Evolutionary conservation across 2,797 vertebrate genomes (phyloP).

Genomic region (Gallinago nigripennis): DNA sequence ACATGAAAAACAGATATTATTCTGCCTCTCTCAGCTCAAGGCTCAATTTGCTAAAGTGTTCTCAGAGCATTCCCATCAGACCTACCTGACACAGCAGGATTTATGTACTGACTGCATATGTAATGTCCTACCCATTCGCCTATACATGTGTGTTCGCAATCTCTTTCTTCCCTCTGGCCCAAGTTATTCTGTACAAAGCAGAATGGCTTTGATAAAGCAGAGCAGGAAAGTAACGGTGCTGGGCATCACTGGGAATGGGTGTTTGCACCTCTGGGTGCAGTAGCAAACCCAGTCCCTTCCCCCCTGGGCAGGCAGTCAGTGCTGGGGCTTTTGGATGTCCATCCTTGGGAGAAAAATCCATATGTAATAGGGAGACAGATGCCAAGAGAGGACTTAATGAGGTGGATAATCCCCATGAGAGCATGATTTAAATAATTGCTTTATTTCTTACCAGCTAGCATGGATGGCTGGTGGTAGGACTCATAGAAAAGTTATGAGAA

Average conservation of each 20-base stretch:
- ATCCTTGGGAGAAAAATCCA: not conserved
- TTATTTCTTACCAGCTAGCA: not conserved
- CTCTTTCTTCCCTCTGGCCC: not conserved
- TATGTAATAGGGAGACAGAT: not conserved
- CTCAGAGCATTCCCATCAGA: not conserved
- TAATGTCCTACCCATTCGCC: fast-evolving
- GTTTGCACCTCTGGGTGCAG: not conserved
- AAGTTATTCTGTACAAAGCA: not conserved
- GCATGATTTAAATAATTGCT: not conserved
- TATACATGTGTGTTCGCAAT: fast-evolving
- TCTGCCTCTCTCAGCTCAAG: not conserved
- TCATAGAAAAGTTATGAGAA: not conserved
- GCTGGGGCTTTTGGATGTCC: not conserved
- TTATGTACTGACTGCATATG: not conserved
- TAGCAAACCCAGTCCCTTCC: not conserved
- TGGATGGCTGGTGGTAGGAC: not conserved
- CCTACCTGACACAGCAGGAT: not conserved
- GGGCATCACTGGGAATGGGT: not conserved
- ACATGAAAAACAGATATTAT: not conserved
- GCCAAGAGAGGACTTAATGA: not conserved
- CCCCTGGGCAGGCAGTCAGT: not conserved
- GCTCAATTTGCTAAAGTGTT: not conserved
- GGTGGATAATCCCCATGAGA: not conserved
- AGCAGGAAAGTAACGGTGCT: not conserved
- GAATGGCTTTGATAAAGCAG: not conserved